Conservation (phyloP, 2,888 invertebrate genomes). For the Agrotis ipsilon region DNA sequence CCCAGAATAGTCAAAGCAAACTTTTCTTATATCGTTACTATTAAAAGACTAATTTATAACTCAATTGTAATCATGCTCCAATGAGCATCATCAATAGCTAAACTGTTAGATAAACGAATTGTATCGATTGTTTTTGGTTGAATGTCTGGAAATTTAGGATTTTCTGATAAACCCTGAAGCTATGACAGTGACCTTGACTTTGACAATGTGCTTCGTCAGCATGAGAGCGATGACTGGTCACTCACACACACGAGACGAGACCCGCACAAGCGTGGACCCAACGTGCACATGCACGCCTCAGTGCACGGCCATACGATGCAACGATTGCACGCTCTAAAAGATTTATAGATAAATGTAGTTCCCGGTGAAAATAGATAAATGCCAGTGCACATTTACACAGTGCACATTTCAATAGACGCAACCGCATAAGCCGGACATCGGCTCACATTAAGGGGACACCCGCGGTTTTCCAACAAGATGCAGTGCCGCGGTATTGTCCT, state of each 20-base stretch:
- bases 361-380: conserved; percentile 92
- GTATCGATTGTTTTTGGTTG: rapidly evolving
- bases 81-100: not conserved
- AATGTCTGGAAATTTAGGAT: conserved; percentile 7
- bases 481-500: conserved; percentile 86
- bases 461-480: conserved; percentile 83
- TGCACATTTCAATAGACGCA: conserved; percentile 89
- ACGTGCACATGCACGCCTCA: conserved; percentile 79
- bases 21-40: not conserved
- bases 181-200: conserved; percentile 77
- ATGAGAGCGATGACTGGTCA: conserved; percentile 73
- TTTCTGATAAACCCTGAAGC: conserved; percentile 38
- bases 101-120: not conserved
- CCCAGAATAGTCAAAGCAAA: not conserved
- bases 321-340: conserved; percentile 91
- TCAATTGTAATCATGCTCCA: conserved; percentile 2
- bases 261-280: conserved; percentile 69
- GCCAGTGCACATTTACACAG: conserved; percentile 88
- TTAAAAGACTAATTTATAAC: conserved; percentile 2
- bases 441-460: conserved; percentile 82
- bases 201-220: conserved; percentile 74
- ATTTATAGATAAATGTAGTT: conserved; percentile 91
- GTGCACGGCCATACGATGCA: conserved; percentile 89
- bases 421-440: conserved; percentile 70
- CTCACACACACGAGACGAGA: conserved; percentile 67